Conservation (phyloP, 2,888 invertebrate species). For the Drosophila greeni region DNA sequence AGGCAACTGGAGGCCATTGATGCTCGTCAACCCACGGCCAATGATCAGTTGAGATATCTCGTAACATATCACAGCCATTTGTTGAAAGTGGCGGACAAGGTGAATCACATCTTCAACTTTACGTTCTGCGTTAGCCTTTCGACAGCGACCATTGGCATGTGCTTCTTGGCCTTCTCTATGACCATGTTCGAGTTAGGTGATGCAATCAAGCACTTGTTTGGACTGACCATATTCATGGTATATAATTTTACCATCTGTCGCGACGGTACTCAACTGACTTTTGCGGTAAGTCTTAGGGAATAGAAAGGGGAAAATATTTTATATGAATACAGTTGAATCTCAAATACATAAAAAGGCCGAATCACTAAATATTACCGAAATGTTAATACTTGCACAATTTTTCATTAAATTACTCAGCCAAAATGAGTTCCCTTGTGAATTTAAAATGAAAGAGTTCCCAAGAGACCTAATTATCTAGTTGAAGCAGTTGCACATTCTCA, state of each 20-base stretch:
- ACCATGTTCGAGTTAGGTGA: slow-evolving; percentile 8
- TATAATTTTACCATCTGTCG: slow-evolving; percentile 13
- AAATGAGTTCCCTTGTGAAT: background rate
- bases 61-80: background rate
- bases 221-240: background rate
- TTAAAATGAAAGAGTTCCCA: background rate
- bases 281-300: slow-evolving; percentile 1
- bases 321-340: too few relatives aligned
- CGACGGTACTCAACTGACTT: slow-evolving; percentile 9
- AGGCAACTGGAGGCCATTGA: slow-evolving; percentile 3
- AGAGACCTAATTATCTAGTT: background rate
- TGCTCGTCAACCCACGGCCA: slow-evolving; percentile 1
- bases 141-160: background rate
- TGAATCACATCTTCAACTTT: slow-evolving; percentile 4
- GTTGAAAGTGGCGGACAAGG: slow-evolving; percentile 6
- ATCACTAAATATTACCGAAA: too few relatives aligned
- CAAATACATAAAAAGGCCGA: too few relatives aligned
- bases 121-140: slow-evolving; percentile 5
- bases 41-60: slow-evolving; percentile 5
- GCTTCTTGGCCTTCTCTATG: slow-evolving; percentile 4
- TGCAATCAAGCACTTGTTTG: background rate
- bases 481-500: slow-evolving; percentile 15
- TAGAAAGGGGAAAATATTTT: too few relatives aligned
- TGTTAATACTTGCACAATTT: background rate
- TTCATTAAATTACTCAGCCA: background rate